phyloP scores from a whole-genome alignment of 92 coral and sea anemone genomes.

The Zoanthus sansibaricus region DNA sequence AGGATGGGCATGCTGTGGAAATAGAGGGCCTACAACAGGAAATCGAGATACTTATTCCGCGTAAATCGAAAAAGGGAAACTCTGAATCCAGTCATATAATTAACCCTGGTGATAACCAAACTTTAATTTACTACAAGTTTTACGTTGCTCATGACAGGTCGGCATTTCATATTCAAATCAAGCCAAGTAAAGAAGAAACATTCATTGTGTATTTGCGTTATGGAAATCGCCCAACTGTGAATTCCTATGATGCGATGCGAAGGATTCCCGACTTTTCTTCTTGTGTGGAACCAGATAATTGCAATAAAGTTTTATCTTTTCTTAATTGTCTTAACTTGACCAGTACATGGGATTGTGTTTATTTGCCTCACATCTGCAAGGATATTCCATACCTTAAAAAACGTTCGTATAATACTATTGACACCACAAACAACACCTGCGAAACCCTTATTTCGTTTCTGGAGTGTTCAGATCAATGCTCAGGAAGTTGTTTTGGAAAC shows the following conservation, averaged over 20 bases:
- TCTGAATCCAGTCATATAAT: neutral
- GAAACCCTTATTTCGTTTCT: constrained; percentile 3
- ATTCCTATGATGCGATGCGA: constrained; percentile 55
- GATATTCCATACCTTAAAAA: neutral
- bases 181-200: constrained; percentile 25
- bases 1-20: neutral
- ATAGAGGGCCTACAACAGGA: neutral
- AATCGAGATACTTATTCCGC: constrained; percentile 18
- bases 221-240: constrained; percentile 60
- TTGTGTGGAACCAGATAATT: constrained; percentile 72
- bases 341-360: neutral
- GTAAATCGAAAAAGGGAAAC: neutral
- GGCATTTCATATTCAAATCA: constrained; percentile 21
- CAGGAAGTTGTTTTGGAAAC: neutral
- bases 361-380: neutral
- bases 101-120: neutral
- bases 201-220: constrained; percentile 59
- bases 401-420: neutral
- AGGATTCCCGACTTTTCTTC: constrained; percentile 76
- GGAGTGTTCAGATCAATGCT: constrained; percentile 5
- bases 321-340: constrained; percentile 54
- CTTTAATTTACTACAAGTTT: constrained; percentile 12
- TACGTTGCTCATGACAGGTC: neutral
- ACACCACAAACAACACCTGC: neutral
- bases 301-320: constrained; percentile 63